These are phyloP conservation scores for Aplidium turbinatum DNA, from an alignment of 23 tunicate species.

Conservation along the genomic window DNA sequence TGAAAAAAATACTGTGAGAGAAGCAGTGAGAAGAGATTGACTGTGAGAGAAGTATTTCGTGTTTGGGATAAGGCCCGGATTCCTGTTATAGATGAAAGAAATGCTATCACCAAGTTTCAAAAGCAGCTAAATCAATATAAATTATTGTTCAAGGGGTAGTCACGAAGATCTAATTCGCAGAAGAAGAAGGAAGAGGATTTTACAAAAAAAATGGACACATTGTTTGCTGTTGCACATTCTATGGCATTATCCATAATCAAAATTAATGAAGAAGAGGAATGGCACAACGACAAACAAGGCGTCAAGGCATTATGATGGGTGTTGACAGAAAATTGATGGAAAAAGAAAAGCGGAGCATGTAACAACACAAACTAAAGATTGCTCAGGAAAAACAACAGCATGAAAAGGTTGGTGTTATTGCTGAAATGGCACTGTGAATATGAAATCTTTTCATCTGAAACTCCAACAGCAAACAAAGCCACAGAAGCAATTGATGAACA, in stretches of 20 bases:
- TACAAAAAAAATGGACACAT: constrained; percentile 7
- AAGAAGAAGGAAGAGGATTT: constrained; percentile 4
- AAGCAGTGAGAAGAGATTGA: constrained; percentile 7
- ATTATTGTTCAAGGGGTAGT: constrained; percentile 2
- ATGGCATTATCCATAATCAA: constrained; percentile 2
- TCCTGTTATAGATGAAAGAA: constrained; percentile 16
- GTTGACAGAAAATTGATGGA: background rate
- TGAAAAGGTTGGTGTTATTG: background rate
- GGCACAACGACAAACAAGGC: constrained; percentile 8
- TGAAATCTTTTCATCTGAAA: too few species aligned
- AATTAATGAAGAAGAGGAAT: background rate
- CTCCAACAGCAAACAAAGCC: too few species aligned
- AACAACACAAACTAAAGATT: background rate
- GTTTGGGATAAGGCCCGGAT: constrained; percentile 13
- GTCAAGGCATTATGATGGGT: background rate
- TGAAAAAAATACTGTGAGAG: constrained; percentile 5
- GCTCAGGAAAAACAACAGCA: background rate
- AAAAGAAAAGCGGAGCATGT: background rate
- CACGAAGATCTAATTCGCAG: background rate
- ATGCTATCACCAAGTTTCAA: constrained; percentile 21
- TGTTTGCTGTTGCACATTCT: constrained; percentile 19
- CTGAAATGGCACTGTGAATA: too few species aligned
- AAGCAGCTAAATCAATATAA: background rate
- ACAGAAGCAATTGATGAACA: constrained; percentile 8
- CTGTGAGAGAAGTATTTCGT: constrained; percentile 9